Base-by-base conservation (phyloP, 2,888 invertebrate species). In the Clitarchus hookeri region DNA sequence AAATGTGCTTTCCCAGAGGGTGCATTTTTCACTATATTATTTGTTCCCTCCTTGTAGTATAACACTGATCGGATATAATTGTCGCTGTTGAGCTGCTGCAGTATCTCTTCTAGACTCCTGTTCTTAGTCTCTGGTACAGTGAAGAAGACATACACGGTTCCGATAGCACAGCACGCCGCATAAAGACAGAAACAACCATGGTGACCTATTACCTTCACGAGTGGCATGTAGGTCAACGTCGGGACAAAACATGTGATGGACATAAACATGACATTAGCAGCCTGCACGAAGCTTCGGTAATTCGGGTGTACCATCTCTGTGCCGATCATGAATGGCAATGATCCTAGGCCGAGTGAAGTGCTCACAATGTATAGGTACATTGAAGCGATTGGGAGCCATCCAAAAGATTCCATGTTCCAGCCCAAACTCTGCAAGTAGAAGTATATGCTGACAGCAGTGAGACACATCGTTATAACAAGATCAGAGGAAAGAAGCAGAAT, bases 351-450 rank as follows among this genome's bases (percentile, higher is more conserved):
- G 12, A 79, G 23, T n/a, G 6, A 19, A 12, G 23, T 25, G 23
- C 27, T 27, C 23, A 27, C 12, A 11, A 27, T 54, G 54, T 85
- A 85, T 11, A 87, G 82, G 2, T 86, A 87, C 6, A 87, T 54
- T 25, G 85, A 84, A n/a, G 48, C 27, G 0, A 87, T 80, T 8
- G 87, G 87, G 0, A 87, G 27, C 85, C 85, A 83, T 19, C 87
- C 84, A 26, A 84, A 26, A 19, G 53, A 13, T n/a, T 86, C 53
- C 23, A 88, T 44, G 80, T 88, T 86, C 27, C 86, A 84, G 12
- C 87, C 86, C 2, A 83, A 88, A 8, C 89, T 88, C 84, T 89
- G 89, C 82, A 79, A 6, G 79, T n/a, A 79, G 79, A 79, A 79
- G 25, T 79, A 79, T 4, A 25, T 27, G 25, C 79, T n/a, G 8